Evolutionary conservation across 2,113 vertebrate species (phyloP), one percentile per base, ranked within the genome.

Genomic region (Helogale parvula): DNA sequence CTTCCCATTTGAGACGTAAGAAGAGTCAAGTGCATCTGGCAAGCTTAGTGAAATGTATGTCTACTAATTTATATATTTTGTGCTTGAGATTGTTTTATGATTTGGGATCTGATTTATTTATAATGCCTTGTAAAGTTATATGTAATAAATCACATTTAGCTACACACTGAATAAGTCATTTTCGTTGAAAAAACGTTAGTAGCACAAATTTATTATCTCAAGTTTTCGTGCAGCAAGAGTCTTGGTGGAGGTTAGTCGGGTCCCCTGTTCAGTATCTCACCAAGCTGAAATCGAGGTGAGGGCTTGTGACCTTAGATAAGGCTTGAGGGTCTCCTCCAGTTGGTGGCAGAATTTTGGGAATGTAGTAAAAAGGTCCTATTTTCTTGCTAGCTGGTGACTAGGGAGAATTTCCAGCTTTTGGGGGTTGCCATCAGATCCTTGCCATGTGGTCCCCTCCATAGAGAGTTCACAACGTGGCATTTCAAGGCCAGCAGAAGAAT

Each of bases 361-460:
- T 69, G 8, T 15, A 57, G 11, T 11, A 29, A 47, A 47, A 82
- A 65, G 54, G 50, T 45, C 52, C n/a, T 72, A 33, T 71, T 66
- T 91, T 71, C 45, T 88, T 77, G 31, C 25, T 79, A n/a, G 45
- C 77, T 72, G 69, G 35, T 88, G 27, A 57, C 23, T 2, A 63
- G 77, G 52, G 45, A 79, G 29, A 68, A 69, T 25, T 63, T 90
- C 52, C 21, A 54, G 27, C 19, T 29, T 41, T 19, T 65, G 21
- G n/a, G n/a, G 65, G 76, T 31, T 84, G 77, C 41, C 54, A 8
- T 69, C 2, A 1, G 31, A 74, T 41, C 27, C 52, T 88, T 29
- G 19, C 45, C 35, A 1, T 10, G 41, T 17, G 38, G 13, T 0
- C 9, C 21, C 15, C 3, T 12, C 38, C 57, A 60, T 0, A 65